phyloP scores from a whole-genome alignment of 2,113 vertebrate species.

The Platycercus adscitus region DNA sequence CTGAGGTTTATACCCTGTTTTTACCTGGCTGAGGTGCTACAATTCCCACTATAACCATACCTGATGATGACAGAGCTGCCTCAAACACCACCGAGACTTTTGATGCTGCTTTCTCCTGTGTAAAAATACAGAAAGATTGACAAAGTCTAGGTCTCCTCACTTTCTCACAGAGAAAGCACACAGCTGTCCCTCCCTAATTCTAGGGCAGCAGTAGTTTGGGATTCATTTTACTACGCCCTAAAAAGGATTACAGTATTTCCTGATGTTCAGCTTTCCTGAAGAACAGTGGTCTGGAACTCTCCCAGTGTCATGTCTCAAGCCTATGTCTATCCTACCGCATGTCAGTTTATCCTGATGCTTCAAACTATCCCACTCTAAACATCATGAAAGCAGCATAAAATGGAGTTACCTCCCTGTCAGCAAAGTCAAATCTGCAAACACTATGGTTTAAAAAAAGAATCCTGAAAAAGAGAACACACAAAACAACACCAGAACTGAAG shows the following conservation, averaged over 20 bases:
- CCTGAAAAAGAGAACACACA: not conserved
- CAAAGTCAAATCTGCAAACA: constrained; percentile 15
- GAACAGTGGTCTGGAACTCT: not conserved
- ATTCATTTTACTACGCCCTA: not conserved
- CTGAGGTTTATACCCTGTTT: constrained; percentile 67
- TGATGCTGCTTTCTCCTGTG: not conserved
- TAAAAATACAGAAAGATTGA: not conserved
- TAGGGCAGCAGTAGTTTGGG: not conserved
- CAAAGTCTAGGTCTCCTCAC: not conserved
- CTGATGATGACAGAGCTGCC: not conserved
- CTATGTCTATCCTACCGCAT: not conserved
- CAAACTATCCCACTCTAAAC: not conserved
- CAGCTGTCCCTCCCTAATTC: not conserved
- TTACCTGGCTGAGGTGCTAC: constrained; percentile 51
- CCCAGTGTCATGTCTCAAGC: not conserved
- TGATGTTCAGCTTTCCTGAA: not conserved
- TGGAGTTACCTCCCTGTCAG: constrained; percentile 24
- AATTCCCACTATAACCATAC: not conserved
- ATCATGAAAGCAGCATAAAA: constrained; percentile 29
- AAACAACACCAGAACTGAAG: not conserved
- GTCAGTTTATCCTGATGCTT: not conserved
- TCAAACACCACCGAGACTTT: not conserved
- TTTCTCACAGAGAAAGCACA: constrained; percentile 73
- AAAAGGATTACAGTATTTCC: not conserved
- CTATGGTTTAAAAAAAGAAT: not conserved